phyloP scores from a whole-genome alignment of 2,797 vertebrate species.

The Gallinago solitaria region DNA sequence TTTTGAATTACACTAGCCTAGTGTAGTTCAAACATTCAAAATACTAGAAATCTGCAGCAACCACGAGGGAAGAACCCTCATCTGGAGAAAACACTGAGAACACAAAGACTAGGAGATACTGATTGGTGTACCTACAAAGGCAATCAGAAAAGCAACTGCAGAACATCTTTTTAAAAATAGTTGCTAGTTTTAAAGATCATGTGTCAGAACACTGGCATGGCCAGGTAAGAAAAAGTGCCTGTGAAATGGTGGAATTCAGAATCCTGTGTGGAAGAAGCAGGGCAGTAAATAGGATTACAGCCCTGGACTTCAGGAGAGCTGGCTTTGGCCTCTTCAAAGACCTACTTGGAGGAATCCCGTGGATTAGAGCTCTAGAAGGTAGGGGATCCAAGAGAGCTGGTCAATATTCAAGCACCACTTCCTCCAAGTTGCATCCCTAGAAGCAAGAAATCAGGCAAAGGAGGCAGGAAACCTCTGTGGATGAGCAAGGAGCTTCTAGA shows the following conservation, averaged over 20 bases:
- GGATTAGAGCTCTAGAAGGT: not conserved
- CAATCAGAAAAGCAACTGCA: not conserved
- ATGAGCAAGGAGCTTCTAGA: not conserved
- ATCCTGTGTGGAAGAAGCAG: not conserved
- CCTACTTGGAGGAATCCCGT: not conserved
- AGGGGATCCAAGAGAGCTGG: not conserved
- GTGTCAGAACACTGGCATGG: not conserved
- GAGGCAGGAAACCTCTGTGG: not conserved
- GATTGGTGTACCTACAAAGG: not conserved
- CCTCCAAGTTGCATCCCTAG: not conserved
- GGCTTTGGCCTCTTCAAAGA: not conserved
- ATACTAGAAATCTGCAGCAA: not conserved
- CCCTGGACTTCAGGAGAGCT: not conserved
- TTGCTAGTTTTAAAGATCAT: not conserved
- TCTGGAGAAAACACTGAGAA: not conserved
- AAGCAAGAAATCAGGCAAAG: not conserved
- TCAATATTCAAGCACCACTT: not conserved
- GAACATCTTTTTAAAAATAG: not conserved
- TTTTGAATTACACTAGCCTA: not conserved
- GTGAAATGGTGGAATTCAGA: not conserved
- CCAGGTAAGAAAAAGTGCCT: not conserved
- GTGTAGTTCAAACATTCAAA: not conserved
- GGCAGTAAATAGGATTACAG: not conserved
- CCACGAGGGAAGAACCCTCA: not conserved
- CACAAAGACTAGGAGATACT: not conserved